These are phyloP conservation scores for Regulus satrapa DNA, from an alignment of 2,113 vertebrate species.

Conservation along the genomic window DNA sequence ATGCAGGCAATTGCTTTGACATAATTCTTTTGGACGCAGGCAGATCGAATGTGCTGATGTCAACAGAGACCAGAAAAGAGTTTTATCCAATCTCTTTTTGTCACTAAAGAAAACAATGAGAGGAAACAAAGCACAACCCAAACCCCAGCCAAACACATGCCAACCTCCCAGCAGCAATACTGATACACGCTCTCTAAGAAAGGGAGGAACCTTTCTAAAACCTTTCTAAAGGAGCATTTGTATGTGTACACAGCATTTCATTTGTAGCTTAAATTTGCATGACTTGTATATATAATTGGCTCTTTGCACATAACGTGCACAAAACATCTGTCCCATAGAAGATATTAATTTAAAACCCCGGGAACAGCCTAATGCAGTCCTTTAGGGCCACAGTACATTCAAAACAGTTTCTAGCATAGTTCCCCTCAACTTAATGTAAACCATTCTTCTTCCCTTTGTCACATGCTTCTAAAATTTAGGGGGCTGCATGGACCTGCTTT, in stretches of 20 bases:
- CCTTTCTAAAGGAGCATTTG: not conserved
- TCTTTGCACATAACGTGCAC: not conserved
- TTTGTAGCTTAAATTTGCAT: not conserved
- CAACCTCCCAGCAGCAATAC: not conserved
- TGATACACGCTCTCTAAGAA: not conserved
- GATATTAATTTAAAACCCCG: not conserved
- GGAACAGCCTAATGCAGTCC: not conserved
- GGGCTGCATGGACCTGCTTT: not conserved
- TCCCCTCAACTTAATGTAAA: not conserved
- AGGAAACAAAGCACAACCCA: conserved; percentile 2
- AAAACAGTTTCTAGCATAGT: not conserved
- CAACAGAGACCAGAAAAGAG: conserved; percentile 33
- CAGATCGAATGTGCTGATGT: conserved; percentile 40
- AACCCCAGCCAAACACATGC: not conserved
- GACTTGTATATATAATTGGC: not conserved
- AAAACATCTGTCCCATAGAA: not conserved
- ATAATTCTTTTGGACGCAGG: conserved; percentile 47
- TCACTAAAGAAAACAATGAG: not conserved
- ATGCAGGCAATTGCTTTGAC: conserved; percentile 30
- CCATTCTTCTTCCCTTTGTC: not conserved
- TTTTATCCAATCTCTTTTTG: not conserved
- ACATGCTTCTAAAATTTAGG: not conserved
- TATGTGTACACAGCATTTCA: not conserved
- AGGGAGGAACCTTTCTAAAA: not conserved
- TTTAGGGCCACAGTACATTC: not conserved